Base-by-base conservation (phyloP, 2,113 vertebrate species). In the Mormyrus iriodes region DNA sequence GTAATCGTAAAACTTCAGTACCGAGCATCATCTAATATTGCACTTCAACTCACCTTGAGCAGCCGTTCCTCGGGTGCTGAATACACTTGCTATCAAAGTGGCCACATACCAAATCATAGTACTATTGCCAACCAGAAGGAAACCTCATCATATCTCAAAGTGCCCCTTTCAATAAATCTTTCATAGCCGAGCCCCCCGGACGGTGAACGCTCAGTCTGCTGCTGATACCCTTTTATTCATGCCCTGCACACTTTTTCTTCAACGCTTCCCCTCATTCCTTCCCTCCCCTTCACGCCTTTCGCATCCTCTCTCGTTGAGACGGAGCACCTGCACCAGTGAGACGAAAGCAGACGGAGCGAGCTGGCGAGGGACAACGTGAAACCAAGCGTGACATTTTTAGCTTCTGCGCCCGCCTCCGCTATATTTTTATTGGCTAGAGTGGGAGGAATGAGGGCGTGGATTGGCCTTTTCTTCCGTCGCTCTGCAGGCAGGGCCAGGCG, bases 71-170 rank as follows among this genome's bases (percentile, higher is more conserved):
- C 96, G 93, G 97, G 96, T 96, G 96, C 97, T 96, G 97, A 98
- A 97, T 95, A 99, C 97, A 98, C 97, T 98, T 98, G 98, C 98
- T 97, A 99, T 97, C 97, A 98, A 97, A 98, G 98, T 97, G 96
- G 97, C 97, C 98, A 98, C 97, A 98, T 98, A 97, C 96, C 97
- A 97, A 97, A 98, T 98, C 97, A 98, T 97, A 98, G 97, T 98
- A 97, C 95, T 97, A 96, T 95, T 95, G 95, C 95, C 94, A 94
- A 91, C 94, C 97, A 95, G 92, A 95, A 95, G 96, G 96, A 97
- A 96, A 96, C 94, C 97, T 92, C 93, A 97, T 97, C 96, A 95
- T 96, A 96, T 96, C 97, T 95, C 95, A 96, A 95, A 95, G 96
- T 95, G 95, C 96, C 93, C 95, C 94, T 94, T 94, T 93, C 93